Conservation (phyloP, 1,140 invertebrate genomes). For the Eubasilissa regina region DNA sequence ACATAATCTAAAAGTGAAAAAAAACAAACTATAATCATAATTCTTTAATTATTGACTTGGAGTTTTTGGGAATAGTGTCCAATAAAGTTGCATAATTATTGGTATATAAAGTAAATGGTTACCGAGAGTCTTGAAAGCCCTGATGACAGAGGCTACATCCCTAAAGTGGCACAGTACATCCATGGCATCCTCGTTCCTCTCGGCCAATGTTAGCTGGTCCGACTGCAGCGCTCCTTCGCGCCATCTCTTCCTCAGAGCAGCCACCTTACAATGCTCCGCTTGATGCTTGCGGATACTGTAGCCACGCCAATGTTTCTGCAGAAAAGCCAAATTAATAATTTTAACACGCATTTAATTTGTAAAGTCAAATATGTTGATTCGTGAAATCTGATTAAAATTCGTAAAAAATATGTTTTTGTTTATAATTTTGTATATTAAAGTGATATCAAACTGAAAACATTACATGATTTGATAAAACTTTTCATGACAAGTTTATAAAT, state of each 20-base stretch:
- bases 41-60: background rate
- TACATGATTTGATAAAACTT: no score
- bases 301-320: constrained; percentile 77
- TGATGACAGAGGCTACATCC: constrained; percentile 68
- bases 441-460: no score
- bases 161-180: constrained; percentile 66
- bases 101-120: constrained; percentile 13
- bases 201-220: constrained; percentile 66
- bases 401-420: no score
- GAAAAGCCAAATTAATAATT: background rate
- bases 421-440: no score
- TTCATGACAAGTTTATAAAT: no score
- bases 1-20: constrained; percentile 69
- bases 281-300: constrained; percentile 69
- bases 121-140: constrained; percentile 68
- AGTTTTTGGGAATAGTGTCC: no score
- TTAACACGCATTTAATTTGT: no score
- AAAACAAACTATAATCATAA: constrained; percentile 28
- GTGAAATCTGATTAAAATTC: no score
- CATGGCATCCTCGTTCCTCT: constrained; percentile 69
- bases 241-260: constrained; percentile 69
- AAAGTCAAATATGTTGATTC: no score
- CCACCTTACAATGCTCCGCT: constrained; percentile 62
- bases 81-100: no score
- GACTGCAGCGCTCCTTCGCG: constrained; percentile 69